Evolutionary conservation across 2,888 invertebrate species (phyloP).

Genomic region (Calliscelio sp.): DNA sequence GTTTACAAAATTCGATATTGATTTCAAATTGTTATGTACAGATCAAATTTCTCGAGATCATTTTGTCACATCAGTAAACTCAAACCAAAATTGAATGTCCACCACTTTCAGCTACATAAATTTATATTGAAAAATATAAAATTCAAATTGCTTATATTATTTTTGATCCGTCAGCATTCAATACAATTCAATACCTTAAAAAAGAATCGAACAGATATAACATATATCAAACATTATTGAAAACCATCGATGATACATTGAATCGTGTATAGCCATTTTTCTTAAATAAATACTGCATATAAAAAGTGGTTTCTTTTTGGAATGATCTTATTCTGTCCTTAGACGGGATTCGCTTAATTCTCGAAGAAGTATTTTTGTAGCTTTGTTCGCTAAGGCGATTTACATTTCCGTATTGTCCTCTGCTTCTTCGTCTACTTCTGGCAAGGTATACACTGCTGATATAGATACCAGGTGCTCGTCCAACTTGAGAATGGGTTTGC

Average conservation of each 20-base stretch:
- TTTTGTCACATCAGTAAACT: no score
- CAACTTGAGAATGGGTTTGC: conserved; percentile 84
- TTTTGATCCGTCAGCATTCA: conserved; percentile 18
- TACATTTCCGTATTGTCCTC: conserved; percentile 85
- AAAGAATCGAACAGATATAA: neutral
- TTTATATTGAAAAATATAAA: conserved; percentile 23
- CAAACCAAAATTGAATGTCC: no score
- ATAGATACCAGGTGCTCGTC: conserved; percentile 83
- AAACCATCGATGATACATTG: conserved; percentile 60
- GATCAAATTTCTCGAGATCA: no score
- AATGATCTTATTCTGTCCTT: conserved; percentile 34
- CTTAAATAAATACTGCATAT: conserved; percentile 58
- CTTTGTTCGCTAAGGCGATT: conserved; percentile 70
- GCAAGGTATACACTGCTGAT: conserved; percentile 84
- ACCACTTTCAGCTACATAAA: no score
- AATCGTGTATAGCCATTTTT: conserved; percentile 54
- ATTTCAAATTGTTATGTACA: no score
- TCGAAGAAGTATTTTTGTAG: conserved; percentile 50
- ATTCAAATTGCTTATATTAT: conserved; percentile 17
- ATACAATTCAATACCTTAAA: conserved; percentile 8
- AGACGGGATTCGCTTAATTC: conserved; percentile 26
- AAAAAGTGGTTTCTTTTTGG: conserved; percentile 56
- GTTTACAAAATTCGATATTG: no score
- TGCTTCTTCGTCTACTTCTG: conserved; percentile 84
- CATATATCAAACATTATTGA: neutral